Conservation (phyloP, 2,888 invertebrate genomes). For the Orthosia gothica region DNA sequence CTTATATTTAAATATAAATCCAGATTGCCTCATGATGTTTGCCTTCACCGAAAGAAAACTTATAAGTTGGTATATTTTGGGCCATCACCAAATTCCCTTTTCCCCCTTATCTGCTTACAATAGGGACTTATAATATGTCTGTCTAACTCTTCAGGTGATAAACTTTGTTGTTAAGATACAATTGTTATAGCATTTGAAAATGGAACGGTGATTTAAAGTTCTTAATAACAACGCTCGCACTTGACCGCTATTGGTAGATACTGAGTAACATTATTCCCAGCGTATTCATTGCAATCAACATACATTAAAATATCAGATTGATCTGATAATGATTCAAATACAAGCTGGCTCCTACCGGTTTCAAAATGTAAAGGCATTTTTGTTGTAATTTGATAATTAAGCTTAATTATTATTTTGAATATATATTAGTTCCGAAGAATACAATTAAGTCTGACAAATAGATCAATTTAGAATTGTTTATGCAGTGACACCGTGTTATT, state of each 20-base stretch:
- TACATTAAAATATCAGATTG: conserved; percentile 58
- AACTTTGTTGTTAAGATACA: not conserved
- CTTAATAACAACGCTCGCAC: conserved; percentile 28
- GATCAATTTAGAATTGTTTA: conserved; percentile 12
- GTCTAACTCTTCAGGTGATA: not conserved
- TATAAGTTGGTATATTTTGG: too few relatives aligned
- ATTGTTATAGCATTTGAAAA: not conserved
- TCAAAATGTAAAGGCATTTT: conserved; percentile 55
- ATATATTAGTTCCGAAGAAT: not conserved
- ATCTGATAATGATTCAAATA: conserved; percentile 34
- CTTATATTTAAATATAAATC: too few relatives aligned
- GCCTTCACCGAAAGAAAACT: too few relatives aligned
- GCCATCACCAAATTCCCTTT: too few relatives aligned
- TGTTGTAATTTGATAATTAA: conserved; percentile 14
- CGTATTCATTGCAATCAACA: conserved; percentile 64
- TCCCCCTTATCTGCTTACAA: too few relatives aligned
- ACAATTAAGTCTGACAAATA: not conserved
- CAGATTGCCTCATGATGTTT: too few relatives aligned
- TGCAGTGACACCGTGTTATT: conserved; percentile 21
- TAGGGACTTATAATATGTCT: not conserved
- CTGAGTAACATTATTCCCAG: conserved; percentile 49
- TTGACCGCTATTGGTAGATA: conserved; percentile 56
- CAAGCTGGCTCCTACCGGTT: conserved; percentile 34
- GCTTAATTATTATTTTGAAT: conserved; percentile 2
- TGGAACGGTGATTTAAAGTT: not conserved